phyloP scores from a whole-genome alignment of 2,113 vertebrate genomes.

The Motacilla alba region DNA sequence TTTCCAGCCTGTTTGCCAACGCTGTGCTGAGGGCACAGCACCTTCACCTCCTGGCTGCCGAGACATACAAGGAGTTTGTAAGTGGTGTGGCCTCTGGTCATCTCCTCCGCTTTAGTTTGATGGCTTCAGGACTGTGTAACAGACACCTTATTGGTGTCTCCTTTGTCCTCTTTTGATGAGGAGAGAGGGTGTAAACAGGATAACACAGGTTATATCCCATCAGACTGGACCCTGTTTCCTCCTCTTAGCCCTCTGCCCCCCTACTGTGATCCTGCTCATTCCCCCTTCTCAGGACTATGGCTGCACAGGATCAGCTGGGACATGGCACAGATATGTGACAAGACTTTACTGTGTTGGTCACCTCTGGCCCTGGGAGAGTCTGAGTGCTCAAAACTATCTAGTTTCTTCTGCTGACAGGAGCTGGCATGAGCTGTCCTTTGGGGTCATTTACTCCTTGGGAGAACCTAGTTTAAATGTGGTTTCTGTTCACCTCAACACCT shows the following conservation, averaged over 20 bases:
- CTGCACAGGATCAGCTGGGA: neutral
- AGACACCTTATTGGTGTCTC: neutral
- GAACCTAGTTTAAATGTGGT: neutral
- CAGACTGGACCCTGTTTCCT: neutral
- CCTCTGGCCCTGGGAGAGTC: neutral
- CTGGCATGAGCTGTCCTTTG: neutral
- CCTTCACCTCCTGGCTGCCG: conserved; percentile 81
- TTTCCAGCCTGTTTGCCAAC: conserved; percentile 80
- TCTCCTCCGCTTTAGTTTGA: neutral
- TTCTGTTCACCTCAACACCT: neutral
- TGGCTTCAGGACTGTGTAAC: neutral
- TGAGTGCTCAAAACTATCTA: neutral
- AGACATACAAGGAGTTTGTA: conserved; percentile 85
- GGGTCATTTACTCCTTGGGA: neutral
- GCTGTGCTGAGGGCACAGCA: conserved; percentile 79
- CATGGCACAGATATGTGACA: neutral
- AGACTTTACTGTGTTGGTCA: neutral
- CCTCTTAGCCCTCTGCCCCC: neutral
- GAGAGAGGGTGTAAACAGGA: neutral
- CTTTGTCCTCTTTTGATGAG: neutral
- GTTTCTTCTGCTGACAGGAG: neutral
- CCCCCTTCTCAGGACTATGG: neutral
- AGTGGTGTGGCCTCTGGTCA: neutral
- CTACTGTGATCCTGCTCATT: neutral
- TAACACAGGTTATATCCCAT: neutral